Percentiles rank a stretch among this genome's conserved stretches.
Conservation (phyloP, 2,113 vertebrate genomes). For the Apteryx owenii region DNA sequence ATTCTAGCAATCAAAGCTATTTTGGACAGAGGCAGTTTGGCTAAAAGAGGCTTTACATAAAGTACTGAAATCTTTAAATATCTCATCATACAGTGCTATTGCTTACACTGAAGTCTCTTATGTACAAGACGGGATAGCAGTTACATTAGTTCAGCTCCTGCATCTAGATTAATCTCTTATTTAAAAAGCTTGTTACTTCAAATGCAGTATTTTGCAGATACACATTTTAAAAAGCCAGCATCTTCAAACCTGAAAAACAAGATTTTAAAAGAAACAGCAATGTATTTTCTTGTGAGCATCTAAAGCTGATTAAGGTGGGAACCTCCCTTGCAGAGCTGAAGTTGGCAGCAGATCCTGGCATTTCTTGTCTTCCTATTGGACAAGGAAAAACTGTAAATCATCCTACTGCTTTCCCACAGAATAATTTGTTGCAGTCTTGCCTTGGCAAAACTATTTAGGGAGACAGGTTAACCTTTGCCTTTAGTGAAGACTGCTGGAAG, state of each 20-base stretch:
- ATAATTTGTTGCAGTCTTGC: background rate
- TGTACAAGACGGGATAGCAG: background rate
- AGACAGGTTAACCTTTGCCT: constrained; percentile 15
- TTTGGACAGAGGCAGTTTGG: background rate
- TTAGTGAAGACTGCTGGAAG: background rate
- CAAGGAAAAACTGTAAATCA: background rate
- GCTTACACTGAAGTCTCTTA: background rate
- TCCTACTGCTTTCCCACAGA: constrained; percentile 65
- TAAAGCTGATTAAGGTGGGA: background rate
- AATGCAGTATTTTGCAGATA: background rate
- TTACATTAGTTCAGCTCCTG: background rate
- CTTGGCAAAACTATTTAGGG: background rate
- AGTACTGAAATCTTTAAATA: background rate
- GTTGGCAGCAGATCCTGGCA: constrained; percentile 19
- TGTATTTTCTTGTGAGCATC: background rate
- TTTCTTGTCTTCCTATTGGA: background rate
- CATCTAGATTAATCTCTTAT: background rate
- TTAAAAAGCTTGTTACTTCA: background rate
- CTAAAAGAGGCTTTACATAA: background rate
- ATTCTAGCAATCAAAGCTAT: background rate
- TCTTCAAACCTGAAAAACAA: background rate
- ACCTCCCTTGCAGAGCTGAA: background rate
- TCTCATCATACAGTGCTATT: background rate
- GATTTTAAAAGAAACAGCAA: background rate
- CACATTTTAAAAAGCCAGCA: background rate